Evolutionary conservation across 2,888 invertebrate genomes (phyloP), one percentile per base, ranked within the genome.

Genomic region (Catocala sponsa): DNA sequence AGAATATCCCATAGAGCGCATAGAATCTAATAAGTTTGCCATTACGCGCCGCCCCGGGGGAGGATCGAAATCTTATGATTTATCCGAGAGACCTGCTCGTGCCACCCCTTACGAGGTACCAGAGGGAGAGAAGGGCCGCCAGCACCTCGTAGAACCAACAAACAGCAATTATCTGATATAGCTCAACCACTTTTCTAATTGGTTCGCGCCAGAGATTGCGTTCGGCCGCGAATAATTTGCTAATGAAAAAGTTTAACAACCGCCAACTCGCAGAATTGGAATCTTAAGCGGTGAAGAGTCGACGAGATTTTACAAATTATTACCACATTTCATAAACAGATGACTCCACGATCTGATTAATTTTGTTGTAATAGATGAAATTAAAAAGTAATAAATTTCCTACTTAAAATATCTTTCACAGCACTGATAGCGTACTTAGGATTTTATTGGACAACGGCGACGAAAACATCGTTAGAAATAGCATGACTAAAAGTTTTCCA

Each of bases 191-290:
- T 63, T 54, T 63, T 63, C 53, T 68, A 69, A 70, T 74, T 68
- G 61, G 63, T 66, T 60, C 25, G 60, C 60, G 54, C 48, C 44
- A 59, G 52, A 61, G 67, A 67, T 65, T 55, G 57, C 67, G 60
- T 35, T 53, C 49, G 55, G 46, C 55, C 59, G 55, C n/a, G 58
- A 66, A 67, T 65, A 68, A 70, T 70, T 63, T 53, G 54, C 52
- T 68, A 73, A 78, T 78, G 68, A 67, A 73, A 69, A 71, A 75
- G 68, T 73, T 70, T 60, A 61, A 69, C 58, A 63, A 55, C 57
- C 59, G 48, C 58, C 13, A 58, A 65, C 54, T 56, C 50, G 47
- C 41, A 51, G 44, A 52, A 68, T 59, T 57, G 51, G 9, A 62
- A 63, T 61, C 55, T 60, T 59, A 47, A 62, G 44, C 33, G 33